Base-by-base conservation (phyloP, 1,140 invertebrate species). In the Bombus affinis region DNA sequence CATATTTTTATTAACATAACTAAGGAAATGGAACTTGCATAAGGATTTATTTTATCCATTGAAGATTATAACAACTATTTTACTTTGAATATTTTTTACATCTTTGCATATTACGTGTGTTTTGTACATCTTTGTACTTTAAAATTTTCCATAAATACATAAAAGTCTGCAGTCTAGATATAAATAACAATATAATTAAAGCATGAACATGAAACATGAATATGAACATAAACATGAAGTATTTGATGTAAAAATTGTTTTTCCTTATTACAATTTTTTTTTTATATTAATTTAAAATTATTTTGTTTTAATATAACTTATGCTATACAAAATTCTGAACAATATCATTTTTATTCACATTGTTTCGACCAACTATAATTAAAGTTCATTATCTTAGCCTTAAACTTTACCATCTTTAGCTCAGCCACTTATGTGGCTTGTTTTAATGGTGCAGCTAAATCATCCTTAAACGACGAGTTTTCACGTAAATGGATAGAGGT, bases 401-500 rank as follows among this genome's bases (percentile, higher is more conserved):
- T 47, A 47, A 47, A 18, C 44, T 53, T 22, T 1, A 8, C 5
- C 18, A 22, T 53, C 47, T 53, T 53, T 53, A 22, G 47, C 39
- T 76, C 53, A 75, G 73, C 10, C 25, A 32, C 47, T 59, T 62
- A 76, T 62, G 25, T 59, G 28, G 28, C 28, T 32, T 59, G 9
- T 77, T 62, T 77, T 62, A 77, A 65, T n/a, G 37, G 10, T 4
- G 35, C 15, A 65, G 5, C 8, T 65, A 65, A 65, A 65, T 77
- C 57, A 65, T 65, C 28, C 32, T 42, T 77, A 62, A 76, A 76
- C 25, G 74, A 59, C 47, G 12, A 76, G 35, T 42, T 77, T 13
- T 39, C 37, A 25, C 28, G 12, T 44, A 78, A 78, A 65, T 42
- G 75, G n/a, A 62, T 66, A 65, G 39, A 65, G 62, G 28, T 65